Evolutionary conservation across 1,140 invertebrate genomes (phyloP), one percentile per base, ranked within the genome.

Genomic region (Calycopis cecrops): DNA sequence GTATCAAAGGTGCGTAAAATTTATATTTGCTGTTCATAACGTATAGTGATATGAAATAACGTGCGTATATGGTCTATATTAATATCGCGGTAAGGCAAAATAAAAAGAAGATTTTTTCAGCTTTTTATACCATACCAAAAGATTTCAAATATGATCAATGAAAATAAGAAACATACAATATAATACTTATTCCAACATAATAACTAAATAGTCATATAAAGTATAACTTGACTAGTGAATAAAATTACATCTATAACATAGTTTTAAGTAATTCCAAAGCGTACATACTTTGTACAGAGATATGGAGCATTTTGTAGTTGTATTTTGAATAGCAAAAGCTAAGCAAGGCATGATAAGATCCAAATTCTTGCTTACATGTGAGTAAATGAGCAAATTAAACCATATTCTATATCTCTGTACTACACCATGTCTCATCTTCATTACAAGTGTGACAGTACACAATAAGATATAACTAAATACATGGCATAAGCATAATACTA

Each of bases 141-240:
- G 2, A 44, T 44, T 28, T 44, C 9, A 16, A 18, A 17, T 44
- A 44, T 16, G 14, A 44, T 44, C 38, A n/a, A 14, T 14, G n/a
- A n/a, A 28, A 28, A 6, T 3, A 28, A 14, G 14, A 14, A 61
- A 62, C 57, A 16, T 70, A 63, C 49, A 58, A 67, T 62, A 74
- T 52, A 62, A 67, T 70, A 54, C 74, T 76, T 74, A 76, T 65
- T 63, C 47, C 61, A 65, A 65, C 66, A 52, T 70, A 68, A 72
- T 75, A 72, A 69, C 63, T 70, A 66, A n/a, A 69, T 56, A 73
- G 67, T 68, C 63, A 69, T 71, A 71, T 76, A 73, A 76, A 71
- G 67, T 67, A 76, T 74, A 75, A 67, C 67, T 76, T 82, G 79
- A 84, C 80, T 84, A 84, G 80, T 71, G 71, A 80, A 80, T 80